These are phyloP conservation scores for Trichogramma evanescens DNA, from an alignment of 2,888 invertebrate species.

Conservation along the genomic window DNA sequence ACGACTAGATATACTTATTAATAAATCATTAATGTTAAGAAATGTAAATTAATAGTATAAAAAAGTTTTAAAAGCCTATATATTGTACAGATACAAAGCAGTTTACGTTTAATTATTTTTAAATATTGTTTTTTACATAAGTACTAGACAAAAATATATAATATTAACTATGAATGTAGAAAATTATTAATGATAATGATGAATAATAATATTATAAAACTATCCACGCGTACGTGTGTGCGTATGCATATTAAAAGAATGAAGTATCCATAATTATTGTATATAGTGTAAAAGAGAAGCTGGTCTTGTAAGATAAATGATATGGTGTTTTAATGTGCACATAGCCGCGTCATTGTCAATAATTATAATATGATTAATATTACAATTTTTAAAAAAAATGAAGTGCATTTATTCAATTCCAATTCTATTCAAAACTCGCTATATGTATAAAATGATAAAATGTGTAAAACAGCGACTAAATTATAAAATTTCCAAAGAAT, in stretches of 20 bases:
- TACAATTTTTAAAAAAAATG: slow-evolving; percentile 44
- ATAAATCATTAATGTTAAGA: slow-evolving; percentile 19
- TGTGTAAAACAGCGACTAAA: no score
- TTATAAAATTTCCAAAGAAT: no score
- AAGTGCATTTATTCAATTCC: background rate
- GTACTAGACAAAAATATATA: slow-evolving; percentile 24
- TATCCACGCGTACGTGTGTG: no score
- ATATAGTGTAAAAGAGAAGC: slow-evolving; percentile 50
- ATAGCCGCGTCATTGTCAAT: slow-evolving; percentile 50
- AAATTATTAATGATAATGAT: slow-evolving; percentile 32
- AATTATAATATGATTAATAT: slow-evolving; percentile 48
- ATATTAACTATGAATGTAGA: slow-evolving; percentile 24
- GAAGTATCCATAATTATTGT: slow-evolving; percentile 44
- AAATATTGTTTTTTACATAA: slow-evolving; percentile 33
- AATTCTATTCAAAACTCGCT: no score
- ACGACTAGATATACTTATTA: no score
- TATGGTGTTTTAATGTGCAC: slow-evolving; percentile 55
- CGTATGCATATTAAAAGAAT: slow-evolving; percentile 18
- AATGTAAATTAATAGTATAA: slow-evolving; percentile 39
- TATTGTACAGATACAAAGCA: slow-evolving; percentile 40
- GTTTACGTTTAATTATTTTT: slow-evolving; percentile 37
- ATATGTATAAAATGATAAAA: no score
- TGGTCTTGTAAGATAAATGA: slow-evolving; percentile 52
- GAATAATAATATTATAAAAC: slow-evolving; percentile 34
- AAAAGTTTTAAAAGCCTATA: slow-evolving; percentile 41